Percentiles rank a stretch among this genome's conserved stretches.
phyloP scores from a whole-genome alignment of 2,113 vertebrate species.

The Phaethon lepturus region DNA sequence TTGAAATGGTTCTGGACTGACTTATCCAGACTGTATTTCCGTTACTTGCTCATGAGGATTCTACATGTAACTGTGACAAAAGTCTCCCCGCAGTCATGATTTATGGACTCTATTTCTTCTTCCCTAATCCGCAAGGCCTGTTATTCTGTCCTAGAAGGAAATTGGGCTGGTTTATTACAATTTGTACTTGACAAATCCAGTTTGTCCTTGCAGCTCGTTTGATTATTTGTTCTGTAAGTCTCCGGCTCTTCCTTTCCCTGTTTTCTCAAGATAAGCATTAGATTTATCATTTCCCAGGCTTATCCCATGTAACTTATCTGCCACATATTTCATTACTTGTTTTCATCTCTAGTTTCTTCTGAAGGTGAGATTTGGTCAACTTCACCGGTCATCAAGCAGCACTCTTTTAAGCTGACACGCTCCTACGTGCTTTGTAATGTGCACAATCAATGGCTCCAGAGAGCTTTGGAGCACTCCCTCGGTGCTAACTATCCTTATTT shows the following conservation, averaged over 20 bases:
- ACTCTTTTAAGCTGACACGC: not conserved
- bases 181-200: conserved; percentile 60
- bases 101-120: not conserved
- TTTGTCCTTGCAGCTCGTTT: conserved; percentile 52
- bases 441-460: not conserved
- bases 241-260: not conserved
- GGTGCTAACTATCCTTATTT: not conserved
- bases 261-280: conserved; percentile 29
- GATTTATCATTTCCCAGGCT: conserved; percentile 5
- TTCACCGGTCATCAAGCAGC: not conserved
- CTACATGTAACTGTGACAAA: not conserved
- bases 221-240: conserved; percentile 41
- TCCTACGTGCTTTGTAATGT: not conserved
- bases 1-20: not conserved
- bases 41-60: not conserved
- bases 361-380: conserved; percentile 31
- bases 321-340: conserved; percentile 3
- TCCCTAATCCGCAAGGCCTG: not conserved
- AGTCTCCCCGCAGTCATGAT: not conserved
- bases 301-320: conserved; percentile 1
- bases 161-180: conserved; percentile 39
- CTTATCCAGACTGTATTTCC: not conserved
- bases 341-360: conserved; percentile 3
- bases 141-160: conserved; percentile 34
- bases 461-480: not conserved